Conservation (phyloP, 1,140 invertebrate species). For the Tetramorium parvispinum region DNA sequence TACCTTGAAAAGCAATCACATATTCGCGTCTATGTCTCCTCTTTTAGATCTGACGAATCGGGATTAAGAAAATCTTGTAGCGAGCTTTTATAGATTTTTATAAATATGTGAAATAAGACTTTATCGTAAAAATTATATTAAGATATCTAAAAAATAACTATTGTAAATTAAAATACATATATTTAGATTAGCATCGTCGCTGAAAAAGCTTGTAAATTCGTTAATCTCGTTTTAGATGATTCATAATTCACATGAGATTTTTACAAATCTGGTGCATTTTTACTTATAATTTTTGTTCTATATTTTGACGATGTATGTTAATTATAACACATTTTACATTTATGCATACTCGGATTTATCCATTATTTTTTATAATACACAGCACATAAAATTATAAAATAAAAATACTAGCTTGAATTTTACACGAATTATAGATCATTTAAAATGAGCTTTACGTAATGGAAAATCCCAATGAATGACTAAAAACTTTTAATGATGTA, state of each 20-base stretch:
- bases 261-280: background rate
- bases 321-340: background rate
- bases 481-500: background rate
- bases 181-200: background rate
- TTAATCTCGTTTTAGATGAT: background rate
- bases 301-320: background rate
- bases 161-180: background rate
- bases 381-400: background rate
- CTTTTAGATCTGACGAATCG: background rate
- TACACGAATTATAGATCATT: background rate
- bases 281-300: background rate
- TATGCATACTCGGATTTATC: background rate
- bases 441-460: background rate
- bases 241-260: background rate
- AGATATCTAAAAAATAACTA: background rate
- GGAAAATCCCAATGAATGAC: background rate
- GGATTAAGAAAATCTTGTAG: background rate
- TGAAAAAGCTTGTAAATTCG: background rate
- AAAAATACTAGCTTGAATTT: background rate
- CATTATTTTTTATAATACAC: background rate
- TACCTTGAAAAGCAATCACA: slow-evolving; percentile 71
- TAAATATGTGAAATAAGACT: background rate
- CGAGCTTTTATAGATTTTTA: background rate
- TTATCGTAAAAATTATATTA: background rate
- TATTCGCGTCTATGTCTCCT: background rate